Conservation (phyloP, 1,140 invertebrate genomes). For the Drosophila pectinifera region DNA sequence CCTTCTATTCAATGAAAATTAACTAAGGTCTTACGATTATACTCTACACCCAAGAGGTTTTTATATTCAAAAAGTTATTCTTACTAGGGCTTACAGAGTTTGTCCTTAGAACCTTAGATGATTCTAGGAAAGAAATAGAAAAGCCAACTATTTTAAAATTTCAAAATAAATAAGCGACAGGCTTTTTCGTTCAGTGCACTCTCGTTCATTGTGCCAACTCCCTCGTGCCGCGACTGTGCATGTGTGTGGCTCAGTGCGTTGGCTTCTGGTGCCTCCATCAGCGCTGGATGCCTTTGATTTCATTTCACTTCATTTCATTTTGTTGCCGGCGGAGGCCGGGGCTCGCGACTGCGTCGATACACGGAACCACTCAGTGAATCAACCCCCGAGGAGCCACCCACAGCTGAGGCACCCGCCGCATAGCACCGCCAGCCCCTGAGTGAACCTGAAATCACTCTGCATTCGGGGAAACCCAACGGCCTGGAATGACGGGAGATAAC, state of each 20-base stretch:
- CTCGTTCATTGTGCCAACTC: not conserved
- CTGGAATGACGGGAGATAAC: constrained; percentile 69
- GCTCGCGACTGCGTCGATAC: constrained; percentile 47
- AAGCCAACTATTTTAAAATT: too few relatives aligned
- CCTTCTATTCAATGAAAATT: too few relatives aligned
- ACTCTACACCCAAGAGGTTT: too few relatives aligned
- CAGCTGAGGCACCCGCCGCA: not conserved
- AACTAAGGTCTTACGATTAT: too few relatives aligned
- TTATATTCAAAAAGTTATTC: too few relatives aligned
- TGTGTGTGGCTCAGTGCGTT: constrained; percentile 61
- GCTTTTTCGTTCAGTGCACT: constrained; percentile 13
- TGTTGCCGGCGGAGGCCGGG: constrained; percentile 50
- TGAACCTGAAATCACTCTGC: constrained; percentile 19
- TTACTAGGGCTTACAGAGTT: too few relatives aligned
- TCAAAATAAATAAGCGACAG: too few relatives aligned
- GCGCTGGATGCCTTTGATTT: constrained; percentile 77
- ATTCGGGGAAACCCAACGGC: constrained; percentile 48
- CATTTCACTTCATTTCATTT: constrained; percentile 82
- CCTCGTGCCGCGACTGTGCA: constrained; percentile 15
- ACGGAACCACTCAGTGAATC: not conserved
- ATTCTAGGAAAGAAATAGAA: too few relatives aligned
- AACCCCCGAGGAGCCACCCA: not conserved
- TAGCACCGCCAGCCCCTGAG: constrained; percentile 12
- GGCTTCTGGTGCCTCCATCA: constrained; percentile 49
- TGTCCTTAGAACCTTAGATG: too few relatives aligned